Base-by-base conservation (phyloP, 2,888 invertebrate genomes). In the Hipparchia semele region DNA sequence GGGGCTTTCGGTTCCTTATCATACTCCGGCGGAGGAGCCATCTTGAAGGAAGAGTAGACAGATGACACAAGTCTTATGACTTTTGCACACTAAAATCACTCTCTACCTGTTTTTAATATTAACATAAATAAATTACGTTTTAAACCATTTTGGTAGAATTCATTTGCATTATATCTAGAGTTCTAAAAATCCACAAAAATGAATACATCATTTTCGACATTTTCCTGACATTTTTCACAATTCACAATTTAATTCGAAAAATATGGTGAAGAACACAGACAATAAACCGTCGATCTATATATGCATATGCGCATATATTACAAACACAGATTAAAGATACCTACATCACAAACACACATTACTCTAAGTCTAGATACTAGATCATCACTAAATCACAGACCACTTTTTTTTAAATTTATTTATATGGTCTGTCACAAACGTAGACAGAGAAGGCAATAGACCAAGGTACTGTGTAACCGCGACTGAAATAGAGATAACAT, bases 11-110 rank as follows among this genome's bases (percentile, higher is more conserved):
- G 96, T 94, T 96, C 95, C 94, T 95, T 95, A 94, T 96, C 96
- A 94, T 96, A 95, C 91, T 96, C 96, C 92, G 96, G 96, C 91
- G 96, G 96, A 94, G 96, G 96, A 95, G 96, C 96, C 96, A 96
- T 96, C 94, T 95, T 96, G 94, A 91, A 92, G 92, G 94, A 92
- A 93, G 91, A 91, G 88, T 88, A 94, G 92, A 93, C 94, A 94
- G 94, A 94, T 94, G 94, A 94, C 94, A 94, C 93, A 92, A 91
- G 93, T 94, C 92, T 89, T 92, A 91, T 90, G 94, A 94, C 92
- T 92, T 90, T 90, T 87, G 82, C 86, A 89, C 92, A 88, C 90
- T 85, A 79, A 88, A 87, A 86, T 84, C 88, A 91, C 91, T 87
- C 83, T 83, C 83, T 84, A 83, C 84, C 85, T 83, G 83, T 84